Evolutionary conservation across 2,888 invertebrate species (phyloP).

Genomic region (Diadromus collaris): DNA sequence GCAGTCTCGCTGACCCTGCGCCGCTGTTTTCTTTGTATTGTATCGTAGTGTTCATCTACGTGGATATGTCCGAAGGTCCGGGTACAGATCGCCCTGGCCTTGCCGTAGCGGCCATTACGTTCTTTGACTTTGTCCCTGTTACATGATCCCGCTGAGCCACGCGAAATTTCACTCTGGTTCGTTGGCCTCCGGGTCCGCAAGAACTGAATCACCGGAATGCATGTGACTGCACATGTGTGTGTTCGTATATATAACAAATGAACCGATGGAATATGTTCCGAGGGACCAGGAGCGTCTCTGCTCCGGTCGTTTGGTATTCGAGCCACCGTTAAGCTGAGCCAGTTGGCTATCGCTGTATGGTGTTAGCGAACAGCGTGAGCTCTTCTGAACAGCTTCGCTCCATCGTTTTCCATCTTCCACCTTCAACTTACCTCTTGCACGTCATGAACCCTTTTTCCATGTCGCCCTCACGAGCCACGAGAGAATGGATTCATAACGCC

Average conservation of each 20-base stretch:
- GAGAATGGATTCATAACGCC: conserved; percentile 41
- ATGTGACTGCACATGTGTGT: not conserved
- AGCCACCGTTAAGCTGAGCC: conserved; percentile 28
- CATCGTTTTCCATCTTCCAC: conserved; percentile 35
- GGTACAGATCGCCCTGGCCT: conserved; percentile 2
- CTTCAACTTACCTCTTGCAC: conserved; percentile 30
- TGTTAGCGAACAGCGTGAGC: conserved; percentile 32
- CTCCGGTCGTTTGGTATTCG: conserved; percentile 43
- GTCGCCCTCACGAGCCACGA: conserved; percentile 31
- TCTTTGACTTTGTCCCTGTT: conserved; percentile 33
- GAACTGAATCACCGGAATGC: conserved; percentile 61
- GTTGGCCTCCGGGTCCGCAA: conserved; percentile 40
- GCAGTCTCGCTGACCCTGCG: conserved; percentile 31
- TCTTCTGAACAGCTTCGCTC: conserved; percentile 7
- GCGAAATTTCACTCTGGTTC: conserved; percentile 21
- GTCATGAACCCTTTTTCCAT: conserved; percentile 31
- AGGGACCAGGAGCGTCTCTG: conserved; percentile 14
- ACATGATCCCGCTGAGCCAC: conserved; percentile 24
- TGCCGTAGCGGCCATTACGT: conserved; percentile 28
- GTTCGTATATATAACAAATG: conserved; percentile 38
- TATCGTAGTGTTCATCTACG: not conserved
- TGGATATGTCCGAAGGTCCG: not conserved
- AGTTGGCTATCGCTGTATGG: conserved; percentile 25
- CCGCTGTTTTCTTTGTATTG: conserved; percentile 5
- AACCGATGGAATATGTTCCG: conserved; percentile 34